Conservation (phyloP, 2,888 invertebrate species). For the Lochmaea capreae region DNA sequence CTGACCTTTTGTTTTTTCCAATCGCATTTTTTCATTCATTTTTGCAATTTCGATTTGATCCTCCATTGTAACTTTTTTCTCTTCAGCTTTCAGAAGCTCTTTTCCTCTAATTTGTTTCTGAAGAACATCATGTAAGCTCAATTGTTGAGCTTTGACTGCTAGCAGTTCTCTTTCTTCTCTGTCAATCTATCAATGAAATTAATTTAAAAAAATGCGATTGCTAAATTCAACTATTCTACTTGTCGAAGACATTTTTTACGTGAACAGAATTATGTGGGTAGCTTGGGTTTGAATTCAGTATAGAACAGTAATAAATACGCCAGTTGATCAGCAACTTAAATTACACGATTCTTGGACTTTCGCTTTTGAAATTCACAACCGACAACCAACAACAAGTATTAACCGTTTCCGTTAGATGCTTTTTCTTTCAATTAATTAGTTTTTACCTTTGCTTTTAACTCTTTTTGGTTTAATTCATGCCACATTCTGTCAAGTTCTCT, state of each 20-base stretch:
- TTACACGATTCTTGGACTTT: too few relatives aligned
- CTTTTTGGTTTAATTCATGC: slow-evolving; percentile 71
- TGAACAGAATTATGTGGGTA: too few relatives aligned
- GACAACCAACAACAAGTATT: too few relatives aligned
- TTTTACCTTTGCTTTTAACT: slow-evolving; percentile 66
- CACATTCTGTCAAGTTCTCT: slow-evolving; percentile 72
- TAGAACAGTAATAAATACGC: too few relatives aligned
- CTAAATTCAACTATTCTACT: too few relatives aligned
- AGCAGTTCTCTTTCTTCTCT: slow-evolving; percentile 69
- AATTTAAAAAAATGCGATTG: too few relatives aligned
- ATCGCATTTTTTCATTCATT: slow-evolving; percentile 53
- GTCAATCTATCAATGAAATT: slow-evolving; percentile 62
- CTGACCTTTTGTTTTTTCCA: slow-evolving; percentile 58
- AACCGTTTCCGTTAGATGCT: too few relatives aligned
- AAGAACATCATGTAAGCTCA: slow-evolving; percentile 61
- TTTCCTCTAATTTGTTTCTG: slow-evolving; percentile 61
- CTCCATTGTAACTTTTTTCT: slow-evolving; percentile 53
- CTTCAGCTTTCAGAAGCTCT: slow-evolving; percentile 56
- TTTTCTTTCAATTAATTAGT: not conserved
- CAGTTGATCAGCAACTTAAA: too few relatives aligned
- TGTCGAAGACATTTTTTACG: too few relatives aligned
- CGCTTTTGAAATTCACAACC: too few relatives aligned
- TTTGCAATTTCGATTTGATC: slow-evolving; percentile 57
- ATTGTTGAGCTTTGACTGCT: slow-evolving; percentile 62
- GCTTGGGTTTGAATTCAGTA: too few relatives aligned